Base-by-base conservation (phyloP, 1,140 invertebrate genomes). In the Cotesia glomerata region DNA sequence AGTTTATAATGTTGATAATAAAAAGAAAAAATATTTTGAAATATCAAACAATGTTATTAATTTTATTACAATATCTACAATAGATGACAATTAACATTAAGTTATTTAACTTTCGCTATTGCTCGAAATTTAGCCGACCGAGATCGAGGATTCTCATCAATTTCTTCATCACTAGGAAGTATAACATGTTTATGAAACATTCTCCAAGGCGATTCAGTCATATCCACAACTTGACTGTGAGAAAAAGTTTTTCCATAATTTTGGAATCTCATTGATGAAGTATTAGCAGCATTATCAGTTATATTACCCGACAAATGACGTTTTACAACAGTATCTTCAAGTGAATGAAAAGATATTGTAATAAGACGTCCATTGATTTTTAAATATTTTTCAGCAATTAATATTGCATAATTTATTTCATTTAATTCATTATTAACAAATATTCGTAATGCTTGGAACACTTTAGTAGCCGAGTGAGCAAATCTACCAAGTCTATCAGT, bases 391-490 rank as follows among this genome's bases (percentile, higher is more conserved):
- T 92, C 89, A 0, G 95, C 94, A 75, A 97, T 79, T 45, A 94
- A 81, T 80, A 98, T 91, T 1, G 90, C 97, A 86, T 95, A 95
- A 88, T 98, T 95, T 4, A 98, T 90, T 89, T 99, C 97, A 86
- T 99, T 99, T 0, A 99, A 85, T 88, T 99, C 97, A 86, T 99
- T 95, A 83, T 99, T 99, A 0, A 99, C 95, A 88, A 98, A 98
- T 75, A 98, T 98, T 77, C 97, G 88, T 69, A 99, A 83, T 0
- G 97, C 97, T 88, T 97, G 95, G 88, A 98, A 99, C 0, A 95
- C 93, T 90, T 96, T 97, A 3, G 95, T 97, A 0, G 97, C 97
- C 73, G 90, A 88, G 82, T 98, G 96, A 5, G 92, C 83, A n/a
- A 88, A 89, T 77, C 94, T 88, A 52, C 92, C 89, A 36, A 96